Evolutionary conservation across 2,888 invertebrate genomes (phyloP), one percentile per base, ranked within the genome.

Genomic region (Mesodorylaimus sp.): DNA sequence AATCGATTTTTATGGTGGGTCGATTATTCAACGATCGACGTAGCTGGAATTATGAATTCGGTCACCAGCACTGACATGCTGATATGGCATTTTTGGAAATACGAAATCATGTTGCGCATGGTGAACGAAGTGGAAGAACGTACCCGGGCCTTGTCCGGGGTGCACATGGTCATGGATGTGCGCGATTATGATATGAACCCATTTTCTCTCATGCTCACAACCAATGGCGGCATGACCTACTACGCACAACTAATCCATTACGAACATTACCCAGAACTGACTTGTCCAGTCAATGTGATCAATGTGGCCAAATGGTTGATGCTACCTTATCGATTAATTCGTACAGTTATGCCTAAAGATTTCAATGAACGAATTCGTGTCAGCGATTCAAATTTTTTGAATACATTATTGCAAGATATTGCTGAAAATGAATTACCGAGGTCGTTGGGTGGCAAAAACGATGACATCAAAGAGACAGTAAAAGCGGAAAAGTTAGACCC

Each of bases 251-350:
- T 65, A 7, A 60, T 65, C 53, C 64, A 64, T 47, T 65, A 61
- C 51, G 63, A 64, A 42, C 62, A 64, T 54, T 64, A 62, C 45
- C 64, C 64, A 2, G 62, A 64, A 47, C 29, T 51, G 16, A 25
- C 39, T 23, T 21, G 13, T 3, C 63, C 63, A 13, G 57, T 58
- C 10, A 59, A 63, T 45, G 57, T 61, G 52, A 60, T 63, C 45
- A 65, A 64, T 55, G 59, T 62, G 36, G 58, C 63, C 47, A 58
- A 58, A 49, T 65, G 64, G 64, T 60, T 64, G 48, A 58, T 60
- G 52, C 55, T 64, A 41, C 62, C 63, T 28, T 64, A 64, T 53
- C 56, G 55, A 25, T 43, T 63, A n/a, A 57, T 59, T 19, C 56
- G 47, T 10, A 25, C 41, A 5, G 23, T 52, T 29, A 62, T 65